Percentiles rank a stretch among this genome's conserved stretches.
These are phyloP conservation scores for Maniola hyperantus DNA, from an alignment of 2,888 invertebrate species.

Conservation along the genomic window DNA sequence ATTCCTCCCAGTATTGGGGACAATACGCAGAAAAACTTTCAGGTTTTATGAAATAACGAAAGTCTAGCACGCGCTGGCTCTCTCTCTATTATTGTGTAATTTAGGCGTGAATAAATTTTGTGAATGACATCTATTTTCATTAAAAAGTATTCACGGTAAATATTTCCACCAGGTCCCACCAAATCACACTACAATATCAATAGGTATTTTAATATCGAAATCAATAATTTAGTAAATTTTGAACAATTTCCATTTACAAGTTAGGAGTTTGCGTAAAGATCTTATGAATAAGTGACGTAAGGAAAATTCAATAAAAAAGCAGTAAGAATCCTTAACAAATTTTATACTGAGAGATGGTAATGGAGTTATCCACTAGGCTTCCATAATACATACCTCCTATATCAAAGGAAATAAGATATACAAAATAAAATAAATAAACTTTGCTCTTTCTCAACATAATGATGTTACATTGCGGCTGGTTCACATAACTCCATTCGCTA, in stretches of 20 bases:
- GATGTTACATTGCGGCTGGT: background rate
- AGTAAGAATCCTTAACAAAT: background rate
- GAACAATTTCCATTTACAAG: no score
- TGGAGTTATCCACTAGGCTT: background rate
- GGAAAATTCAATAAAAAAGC: background rate
- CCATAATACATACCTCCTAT: constrained; percentile 1
- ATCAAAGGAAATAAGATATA: background rate
- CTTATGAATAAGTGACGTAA: no score
- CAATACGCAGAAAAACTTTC: no score
- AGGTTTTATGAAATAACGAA: no score
- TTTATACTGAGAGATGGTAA: background rate
- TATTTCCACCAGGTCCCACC: no score
- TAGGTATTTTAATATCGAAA: no score
- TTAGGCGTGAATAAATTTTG: constrained; percentile 21
- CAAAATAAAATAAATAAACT: constrained; percentile 8
- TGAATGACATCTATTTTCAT: constrained; percentile 18
- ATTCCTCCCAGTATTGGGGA: no score
- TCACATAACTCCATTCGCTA: no score
- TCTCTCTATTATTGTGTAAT: no score
- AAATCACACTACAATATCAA: background rate
- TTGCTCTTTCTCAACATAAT: constrained; percentile 11
- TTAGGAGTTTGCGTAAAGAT: no score
- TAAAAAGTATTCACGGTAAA: background rate
- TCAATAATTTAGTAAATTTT: no score
- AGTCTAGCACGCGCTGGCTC: no score